phyloP scores from a whole-genome alignment of 2,113 vertebrate genomes.

The Hippocampus comes region DNA sequence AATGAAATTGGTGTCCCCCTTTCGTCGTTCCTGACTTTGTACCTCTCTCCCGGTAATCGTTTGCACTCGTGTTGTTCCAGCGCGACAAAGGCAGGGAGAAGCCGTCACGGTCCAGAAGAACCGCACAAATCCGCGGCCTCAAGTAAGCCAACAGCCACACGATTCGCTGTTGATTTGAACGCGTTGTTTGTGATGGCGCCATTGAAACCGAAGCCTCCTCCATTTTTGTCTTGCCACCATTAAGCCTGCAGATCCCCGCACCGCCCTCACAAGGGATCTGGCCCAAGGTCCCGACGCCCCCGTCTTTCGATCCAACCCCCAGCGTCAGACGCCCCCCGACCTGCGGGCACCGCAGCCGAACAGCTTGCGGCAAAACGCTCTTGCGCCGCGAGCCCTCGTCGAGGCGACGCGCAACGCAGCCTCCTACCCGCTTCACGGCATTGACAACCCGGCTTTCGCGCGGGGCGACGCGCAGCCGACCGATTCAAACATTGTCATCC shows the following conservation, averaged over 20 bases:
- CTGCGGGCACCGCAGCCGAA: slow-evolving; percentile 23
- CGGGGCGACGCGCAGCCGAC: slow-evolving; percentile 33
- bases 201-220: slow-evolving; percentile 13
- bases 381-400: neutral
- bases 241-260: slow-evolving; percentile 53
- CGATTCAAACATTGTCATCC: slow-evolving; percentile 67
- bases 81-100: slow-evolving; percentile 31
- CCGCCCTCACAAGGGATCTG: slow-evolving; percentile 36
- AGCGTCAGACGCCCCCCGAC: slow-evolving; percentile 21
- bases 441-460: slow-evolving; percentile 50
- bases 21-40: neutral
- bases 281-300: slow-evolving; percentile 46
- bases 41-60: neutral
- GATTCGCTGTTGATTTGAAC: slow-evolving; percentile 43
- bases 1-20: no score
- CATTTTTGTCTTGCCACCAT: slow-evolving; percentile 38
- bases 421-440: slow-evolving; percentile 38
- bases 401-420: neutral
- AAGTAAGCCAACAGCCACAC: slow-evolving; percentile 47
- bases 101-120: slow-evolving; percentile 33
- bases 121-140: slow-evolving; percentile 37
- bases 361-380: neutral
- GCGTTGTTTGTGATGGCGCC: slow-evolving; percentile 16
- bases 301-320: slow-evolving; percentile 24
- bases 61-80: slow-evolving; percentile 38